Evolutionary conservation across 2,797 vertebrate species (phyloP), one percentile per base, ranked within the genome.

Genomic region (Coccyzus lansbergi): DNA sequence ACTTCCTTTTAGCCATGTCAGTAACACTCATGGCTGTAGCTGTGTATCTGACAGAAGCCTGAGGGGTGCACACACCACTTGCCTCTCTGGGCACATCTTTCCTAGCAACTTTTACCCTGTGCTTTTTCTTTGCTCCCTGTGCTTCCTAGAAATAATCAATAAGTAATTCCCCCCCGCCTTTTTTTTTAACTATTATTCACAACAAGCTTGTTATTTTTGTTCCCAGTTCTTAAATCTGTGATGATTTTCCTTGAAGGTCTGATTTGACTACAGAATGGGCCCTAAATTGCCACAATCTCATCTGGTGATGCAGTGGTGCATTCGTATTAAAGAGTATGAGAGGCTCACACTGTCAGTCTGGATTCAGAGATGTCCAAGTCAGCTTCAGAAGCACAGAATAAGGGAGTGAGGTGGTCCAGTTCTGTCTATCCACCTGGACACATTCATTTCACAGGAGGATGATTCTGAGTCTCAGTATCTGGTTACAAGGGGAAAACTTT

Each of bases 21-120:
- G 31, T 9, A 58, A 36, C 0, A 0, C 42, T 51, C 46, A 9
- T 0, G 3, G 60, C 69, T 88, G 38, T 55, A 59, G 59, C 26
- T 31, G 8, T 1, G 10, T 20, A 52, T 65, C 44, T 74, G 46
- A 64, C 49, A 86, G 69, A 42, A 67, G 58, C 49, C 76, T 14
- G 38, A 55, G 34, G 28, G 20, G 25, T 48, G 40, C 31, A 49
- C 36, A 21, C 33, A 25, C 6, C 31, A 79, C 90, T 65, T 82
- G 49, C 53, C 55, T 68, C 9, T 3, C 2, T 5, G 22, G 33
- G 24, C 51, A 29, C 28, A 18, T 44, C 25, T 38, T 59, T 56
- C n/a, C 12, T 53, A 38, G 42, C 15, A 75, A 21, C 13, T 65
- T 85, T 40, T 33, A 16, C 14, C 5, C 38, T n/a, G n/a, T n/a